Conservation (phyloP, 2,888 invertebrate genomes). For the Macrophya alboannulata region DNA sequence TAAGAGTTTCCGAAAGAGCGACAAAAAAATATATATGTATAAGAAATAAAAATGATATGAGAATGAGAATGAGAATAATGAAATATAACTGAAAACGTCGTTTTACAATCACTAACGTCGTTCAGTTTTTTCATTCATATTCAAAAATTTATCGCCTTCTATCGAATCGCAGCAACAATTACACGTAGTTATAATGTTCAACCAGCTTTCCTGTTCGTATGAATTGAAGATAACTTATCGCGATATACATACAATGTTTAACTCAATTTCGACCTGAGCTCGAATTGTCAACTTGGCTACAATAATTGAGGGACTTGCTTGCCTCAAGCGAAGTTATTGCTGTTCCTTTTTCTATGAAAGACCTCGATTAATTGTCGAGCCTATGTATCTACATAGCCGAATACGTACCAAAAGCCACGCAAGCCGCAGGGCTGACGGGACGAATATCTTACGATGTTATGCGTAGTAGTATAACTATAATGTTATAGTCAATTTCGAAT, state of each 20-base stretch:
- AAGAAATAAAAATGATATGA: not conserved
- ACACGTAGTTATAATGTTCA: not conserved
- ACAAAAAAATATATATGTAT: not conserved
- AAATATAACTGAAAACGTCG: too few relatives aligned
- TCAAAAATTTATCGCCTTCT: not conserved
- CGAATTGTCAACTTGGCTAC: not conserved
- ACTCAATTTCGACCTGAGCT: not conserved
- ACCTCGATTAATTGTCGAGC: not conserved
- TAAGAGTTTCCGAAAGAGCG: not conserved
- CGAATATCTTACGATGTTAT: too few relatives aligned
- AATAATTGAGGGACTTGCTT: not conserved
- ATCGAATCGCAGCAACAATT: not conserved
- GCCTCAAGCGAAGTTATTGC: not conserved
- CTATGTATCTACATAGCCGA: not conserved
- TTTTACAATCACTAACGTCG: not conserved
- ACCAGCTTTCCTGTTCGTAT: not conserved
- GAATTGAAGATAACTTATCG: conserved; percentile 29
- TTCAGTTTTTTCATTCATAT: not conserved
- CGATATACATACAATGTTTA: not conserved
- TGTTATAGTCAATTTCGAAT: too few relatives aligned
- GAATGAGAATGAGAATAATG: too few relatives aligned
- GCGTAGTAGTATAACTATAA: too few relatives aligned
- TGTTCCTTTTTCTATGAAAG: not conserved
- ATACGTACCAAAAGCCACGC: not conserved
- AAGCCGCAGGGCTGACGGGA: not conserved